These are phyloP conservation scores for Ernsta delagoae DNA, from an alignment of 2,888 invertebrate genomes.

Conservation along the genomic window DNA sequence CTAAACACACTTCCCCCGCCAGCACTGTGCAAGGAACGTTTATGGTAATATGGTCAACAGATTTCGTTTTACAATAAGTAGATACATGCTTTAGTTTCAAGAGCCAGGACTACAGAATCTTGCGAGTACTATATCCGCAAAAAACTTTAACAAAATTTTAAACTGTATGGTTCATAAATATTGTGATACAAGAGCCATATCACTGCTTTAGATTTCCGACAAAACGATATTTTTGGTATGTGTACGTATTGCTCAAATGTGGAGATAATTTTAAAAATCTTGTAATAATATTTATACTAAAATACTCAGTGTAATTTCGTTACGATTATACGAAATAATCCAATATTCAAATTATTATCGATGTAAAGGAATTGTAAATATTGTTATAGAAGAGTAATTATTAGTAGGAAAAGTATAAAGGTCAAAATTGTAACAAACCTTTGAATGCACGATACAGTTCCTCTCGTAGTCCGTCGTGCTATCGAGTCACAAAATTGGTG, in stretches of 20 bases:
- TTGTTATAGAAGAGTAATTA: conserved; percentile 53
- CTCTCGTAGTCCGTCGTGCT: conserved; percentile 81
- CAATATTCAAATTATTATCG: conserved; percentile 54
- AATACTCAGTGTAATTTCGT: conserved; percentile 56
- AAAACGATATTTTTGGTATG: conserved; percentile 78
- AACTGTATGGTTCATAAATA: conserved; percentile 32
- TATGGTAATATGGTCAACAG: neutral
- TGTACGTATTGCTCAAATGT: conserved; percentile 78
- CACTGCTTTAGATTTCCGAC: conserved; percentile 69
- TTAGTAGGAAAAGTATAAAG: conserved; percentile 55
- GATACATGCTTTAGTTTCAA: neutral
- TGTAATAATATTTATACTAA: conserved; percentile 58
- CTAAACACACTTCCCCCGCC: conserved; percentile 57
- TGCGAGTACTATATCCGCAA: neutral
- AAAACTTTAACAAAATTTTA: conserved; percentile 22
- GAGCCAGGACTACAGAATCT: neutral
- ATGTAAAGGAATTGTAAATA: conserved; percentile 63
- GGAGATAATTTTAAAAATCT: conserved; percentile 61
- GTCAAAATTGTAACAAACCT: conserved; percentile 76
- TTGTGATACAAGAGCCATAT: conserved; percentile 78
- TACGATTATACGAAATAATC: conserved; percentile 41
- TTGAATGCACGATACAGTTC: conserved; percentile 83
- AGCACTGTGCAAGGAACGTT: conserved; percentile 49
- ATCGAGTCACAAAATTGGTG: conserved; percentile 68
- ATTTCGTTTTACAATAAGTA: neutral